A percentile compares a stretch with the other conserved stretches of the same genome.
These are phyloP conservation scores for Melipona quadrifasciata DNA, from an alignment of 1,140 invertebrate species.

Conservation along the genomic window DNA sequence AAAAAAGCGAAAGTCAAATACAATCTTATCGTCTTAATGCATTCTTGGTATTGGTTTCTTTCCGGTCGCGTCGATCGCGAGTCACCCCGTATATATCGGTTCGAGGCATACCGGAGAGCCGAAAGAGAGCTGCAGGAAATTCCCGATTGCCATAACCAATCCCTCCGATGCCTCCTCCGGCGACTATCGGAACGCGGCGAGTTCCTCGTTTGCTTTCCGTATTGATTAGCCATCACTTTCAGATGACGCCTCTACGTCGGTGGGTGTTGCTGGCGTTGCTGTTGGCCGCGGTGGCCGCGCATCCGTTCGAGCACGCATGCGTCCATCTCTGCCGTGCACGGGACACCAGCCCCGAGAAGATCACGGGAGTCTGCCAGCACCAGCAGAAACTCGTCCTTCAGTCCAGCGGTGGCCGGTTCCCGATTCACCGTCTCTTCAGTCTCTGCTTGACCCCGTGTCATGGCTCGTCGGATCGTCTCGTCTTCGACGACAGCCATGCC, in stretches of 20 bases:
- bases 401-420: conserved; percentile 46
- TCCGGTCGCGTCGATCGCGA: neutral
- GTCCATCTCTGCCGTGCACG: conserved; percentile 49
- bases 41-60: too few relatives aligned
- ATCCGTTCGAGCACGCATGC: conserved; percentile 63
- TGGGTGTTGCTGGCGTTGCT: conserved; percentile 72
- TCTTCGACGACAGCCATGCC: neutral
- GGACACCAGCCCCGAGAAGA: conserved; percentile 22
- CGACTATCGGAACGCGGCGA: conserved; percentile 54
- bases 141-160: conserved; percentile 47
- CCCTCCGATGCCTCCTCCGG: conserved; percentile 38
- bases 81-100: conserved; percentile 11
- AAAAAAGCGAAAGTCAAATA: too few relatives aligned
- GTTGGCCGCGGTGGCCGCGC: conserved; percentile 69
- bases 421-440: conserved; percentile 54
- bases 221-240: conserved; percentile 82
- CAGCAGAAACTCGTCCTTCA: conserved; percentile 40
- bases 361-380: conserved; percentile 30
- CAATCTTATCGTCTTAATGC: too few relatives aligned
- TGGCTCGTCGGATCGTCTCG: neutral
- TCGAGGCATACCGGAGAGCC: neutral
- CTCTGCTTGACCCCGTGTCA: conserved; percentile 53
- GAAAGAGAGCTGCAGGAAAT: conserved; percentile 46
- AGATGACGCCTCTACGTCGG: conserved; percentile 73
- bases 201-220: conserved; percentile 61